Evolutionary conservation across 2,113 vertebrate genomes (phyloP), one percentile per base, ranked within the genome.

Genomic region (Osmerus eperlanus): DNA sequence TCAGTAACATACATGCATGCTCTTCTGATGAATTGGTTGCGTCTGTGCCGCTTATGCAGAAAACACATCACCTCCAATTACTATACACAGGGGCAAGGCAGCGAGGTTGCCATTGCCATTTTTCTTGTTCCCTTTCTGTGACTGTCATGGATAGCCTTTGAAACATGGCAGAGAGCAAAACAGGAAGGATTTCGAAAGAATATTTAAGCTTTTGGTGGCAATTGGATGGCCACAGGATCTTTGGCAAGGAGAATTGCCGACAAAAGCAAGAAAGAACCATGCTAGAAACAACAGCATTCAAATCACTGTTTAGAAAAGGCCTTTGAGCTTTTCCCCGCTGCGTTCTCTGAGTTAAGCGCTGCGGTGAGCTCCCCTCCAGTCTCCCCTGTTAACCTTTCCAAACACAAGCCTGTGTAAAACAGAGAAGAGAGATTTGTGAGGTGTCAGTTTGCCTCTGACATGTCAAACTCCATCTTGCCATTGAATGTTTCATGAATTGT

Each of bases 361-460:
- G 41, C 41, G 41, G 7, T 47, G 41, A 47, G 41, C 9, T 66
- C 64, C 73, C 68, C 36, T 25, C 60, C 60, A 36, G 32, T 7
- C 19, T 28, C 18, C 4, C 12, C 23, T 63, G 32, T 36, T 47
- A 19, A 54, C 56, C 70, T 83, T 82, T 63, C 52, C 55, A 58
- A 15, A 74, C 71, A 2, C 52, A 14, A 70, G 74, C 81, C 74
- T 78, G 68, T 75, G 75, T 64, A 13, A 64, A 78, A 82, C 74
- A 73, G 67, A 32, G 36, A 58, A 28, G 41, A 28, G 52, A 74
- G 56, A 75, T 76, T 59, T 72, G 25, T 59, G 8, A 32, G 0
- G 53, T 65, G 63, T 36, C 71, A 78, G 54, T 73, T 77, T 72
- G 78, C 77, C 81, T 75, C 79, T 80, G 84, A 85, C 78, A 78